phyloP scores from a whole-genome alignment of 2,888 invertebrate species.

The Pseudococcus longispinus region DNA sequence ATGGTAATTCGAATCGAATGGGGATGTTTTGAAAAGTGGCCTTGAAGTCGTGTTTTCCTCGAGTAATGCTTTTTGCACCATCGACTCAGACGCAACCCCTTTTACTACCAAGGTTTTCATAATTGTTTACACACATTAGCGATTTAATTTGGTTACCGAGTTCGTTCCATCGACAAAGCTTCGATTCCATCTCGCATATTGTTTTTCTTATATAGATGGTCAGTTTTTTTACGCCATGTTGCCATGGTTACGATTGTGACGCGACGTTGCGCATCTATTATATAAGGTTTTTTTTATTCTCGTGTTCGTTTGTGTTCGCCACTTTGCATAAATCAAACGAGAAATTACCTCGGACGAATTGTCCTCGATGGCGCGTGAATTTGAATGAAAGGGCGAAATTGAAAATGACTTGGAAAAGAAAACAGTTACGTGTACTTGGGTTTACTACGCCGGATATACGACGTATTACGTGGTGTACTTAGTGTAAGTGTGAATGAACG shows the following conservation, averaged over 20 bases:
- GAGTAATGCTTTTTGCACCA: slow-evolving; percentile 35
- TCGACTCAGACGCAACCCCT: not conserved
- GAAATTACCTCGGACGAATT: not conserved
- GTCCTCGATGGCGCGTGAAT: not conserved
- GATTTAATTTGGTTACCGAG: slow-evolving; percentile 9
- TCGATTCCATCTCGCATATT: not conserved
- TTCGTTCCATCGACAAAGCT: not conserved
- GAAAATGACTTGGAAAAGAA: not conserved
- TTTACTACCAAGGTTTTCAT: not conserved
- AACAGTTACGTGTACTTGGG: not conserved
- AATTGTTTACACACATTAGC: slow-evolving; percentile 50
- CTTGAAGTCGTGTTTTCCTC: slow-evolving; percentile 44
- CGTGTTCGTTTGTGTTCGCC: not conserved
- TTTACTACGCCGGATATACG: not conserved
- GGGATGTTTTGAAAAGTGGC: slow-evolving; percentile 51
- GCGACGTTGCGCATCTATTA: not conserved
- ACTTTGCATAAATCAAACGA: slow-evolving; percentile 2
- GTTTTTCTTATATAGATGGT: slow-evolving; percentile 6
- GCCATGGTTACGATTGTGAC: not conserved
- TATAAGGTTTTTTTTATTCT: not conserved
- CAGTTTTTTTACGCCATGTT: not conserved
- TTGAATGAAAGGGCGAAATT: not conserved
- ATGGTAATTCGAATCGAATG: slow-evolving; percentile 32
- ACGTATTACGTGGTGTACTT: not conserved
- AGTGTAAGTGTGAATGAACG: not conserved